Conservation (phyloP, 2,797 vertebrate species). For the Spheniscus humboldti region DNA sequence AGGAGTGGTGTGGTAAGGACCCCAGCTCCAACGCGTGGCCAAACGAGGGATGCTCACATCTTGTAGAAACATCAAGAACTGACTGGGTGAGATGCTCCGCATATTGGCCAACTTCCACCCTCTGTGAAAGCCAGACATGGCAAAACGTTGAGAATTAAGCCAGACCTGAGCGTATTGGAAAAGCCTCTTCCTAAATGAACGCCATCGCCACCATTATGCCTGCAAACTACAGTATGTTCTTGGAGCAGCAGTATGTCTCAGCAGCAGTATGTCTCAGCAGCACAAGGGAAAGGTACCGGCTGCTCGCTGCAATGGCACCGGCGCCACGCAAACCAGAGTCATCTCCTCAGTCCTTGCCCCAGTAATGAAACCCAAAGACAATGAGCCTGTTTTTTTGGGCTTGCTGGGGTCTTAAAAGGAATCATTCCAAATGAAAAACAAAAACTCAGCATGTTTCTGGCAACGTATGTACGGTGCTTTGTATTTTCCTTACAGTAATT, state of each 20-base stretch:
- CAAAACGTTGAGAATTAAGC: not conserved
- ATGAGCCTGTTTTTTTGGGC: not conserved
- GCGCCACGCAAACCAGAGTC: not conserved
- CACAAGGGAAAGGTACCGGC: not conserved
- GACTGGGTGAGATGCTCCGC: not conserved
- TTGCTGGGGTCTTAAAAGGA: not conserved
- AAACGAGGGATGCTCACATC: not conserved
- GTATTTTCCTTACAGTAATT: not conserved
- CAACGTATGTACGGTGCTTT: not conserved
- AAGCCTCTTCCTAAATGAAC: not conserved
- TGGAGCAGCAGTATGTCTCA: too few relatives aligned
- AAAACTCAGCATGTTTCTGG: not conserved
- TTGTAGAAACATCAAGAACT: not conserved
- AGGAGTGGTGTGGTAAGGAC: not conserved
- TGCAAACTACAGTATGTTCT: not conserved
- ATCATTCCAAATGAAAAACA: not conserved
- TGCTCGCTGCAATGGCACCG: not conserved
- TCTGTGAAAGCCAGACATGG: not conserved
- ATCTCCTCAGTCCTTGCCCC: not conserved
- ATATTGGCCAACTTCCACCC: not conserved
- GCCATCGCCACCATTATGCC: not conserved
- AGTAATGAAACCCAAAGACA: not conserved
- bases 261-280: not conserved
- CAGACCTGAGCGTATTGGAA: not conserved
- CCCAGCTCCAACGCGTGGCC: rapidly evolving